Evolutionary conservation across 2,797 vertebrate species (phyloP).

Genomic region (Sebastes vulpes): DNA sequence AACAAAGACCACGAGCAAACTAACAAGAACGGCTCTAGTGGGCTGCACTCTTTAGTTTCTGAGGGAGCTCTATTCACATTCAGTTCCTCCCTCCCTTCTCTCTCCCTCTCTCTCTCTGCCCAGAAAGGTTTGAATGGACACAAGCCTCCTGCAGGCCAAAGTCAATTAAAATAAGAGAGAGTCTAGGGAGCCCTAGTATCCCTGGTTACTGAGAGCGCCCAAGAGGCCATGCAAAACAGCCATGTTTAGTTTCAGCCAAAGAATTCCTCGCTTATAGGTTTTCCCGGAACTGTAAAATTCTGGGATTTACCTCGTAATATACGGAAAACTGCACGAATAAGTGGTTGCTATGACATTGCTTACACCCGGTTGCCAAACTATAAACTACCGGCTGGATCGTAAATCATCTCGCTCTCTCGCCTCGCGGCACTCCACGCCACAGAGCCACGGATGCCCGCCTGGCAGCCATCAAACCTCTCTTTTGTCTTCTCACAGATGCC

Average conservation of each 20-base stretch:
- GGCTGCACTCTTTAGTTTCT: constrained; percentile 68
- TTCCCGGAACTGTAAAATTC: constrained; percentile 32
- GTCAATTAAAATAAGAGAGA: constrained; percentile 82
- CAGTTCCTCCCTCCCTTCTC: constrained; percentile 39
- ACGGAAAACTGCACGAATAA: constrained; percentile 30
- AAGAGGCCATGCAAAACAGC: constrained; percentile 66
- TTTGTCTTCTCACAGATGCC: constrained; percentile 68
- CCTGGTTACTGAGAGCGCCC: constrained; percentile 74
- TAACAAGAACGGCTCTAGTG: constrained; percentile 74
- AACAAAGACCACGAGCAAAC: constrained; percentile 77
- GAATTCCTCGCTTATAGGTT: constrained; percentile 40
- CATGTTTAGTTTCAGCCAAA: constrained; percentile 50
- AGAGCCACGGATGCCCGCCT: constrained; percentile 16
- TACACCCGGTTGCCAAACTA: constrained; percentile 21
- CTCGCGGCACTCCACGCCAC: constrained; percentile 14
- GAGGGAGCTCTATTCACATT: constrained; percentile 70
- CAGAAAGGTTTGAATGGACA: constrained; percentile 75
- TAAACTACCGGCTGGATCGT: constrained; percentile 36
- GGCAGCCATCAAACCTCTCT: constrained; percentile 50
- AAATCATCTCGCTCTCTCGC: constrained; percentile 52
- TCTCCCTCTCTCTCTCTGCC: constrained; percentile 29
- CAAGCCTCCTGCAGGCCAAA: constrained; percentile 80
- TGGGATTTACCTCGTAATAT: constrained; percentile 21
- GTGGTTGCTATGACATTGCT: constrained; percentile 38
- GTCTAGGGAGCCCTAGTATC: constrained; percentile 61